Evolutionary conservation across 2,113 vertebrate genomes (phyloP), one percentile per base, ranked within the genome.

Genomic region (Xenopus laevis): DNA sequence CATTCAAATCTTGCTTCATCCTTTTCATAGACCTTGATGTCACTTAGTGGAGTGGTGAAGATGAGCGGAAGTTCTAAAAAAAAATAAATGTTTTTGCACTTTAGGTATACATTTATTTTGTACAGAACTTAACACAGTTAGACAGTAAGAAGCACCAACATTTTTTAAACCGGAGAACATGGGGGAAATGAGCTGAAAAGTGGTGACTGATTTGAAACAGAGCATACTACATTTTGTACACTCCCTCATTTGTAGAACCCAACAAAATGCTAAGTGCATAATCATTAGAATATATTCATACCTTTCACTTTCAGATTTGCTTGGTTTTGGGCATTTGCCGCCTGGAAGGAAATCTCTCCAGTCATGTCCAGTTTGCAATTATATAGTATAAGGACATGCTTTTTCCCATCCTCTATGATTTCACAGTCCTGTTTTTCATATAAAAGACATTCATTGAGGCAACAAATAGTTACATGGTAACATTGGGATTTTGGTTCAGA

Each of bases 281-380:
- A 68, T 4, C 11, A 13, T 13, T 50, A 50, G 47, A 50, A 50
- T 17, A 40, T 5, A 40, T 40, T 7, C 33, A 15, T 88, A 99
- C 97, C 97, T 96, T 98, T 99, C 46, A 99, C 96, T 95, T 97
- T 98, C 73, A 98, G 89, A 77, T 95, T 98, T 63, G 96, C 94
- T 74, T 93, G 87, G 55, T 94, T 98, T 79, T 94, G 98, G 77
- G 95, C 96, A 27, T 98, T 98, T 72, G 96, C 96, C 8, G 94
- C 97, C 23, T 93, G 92, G 87, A 97, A 98, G 62, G 86, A 90
- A 71, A 99, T 82, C 82, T 98, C 93, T 77, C 97, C 97, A 0
- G 95, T 91, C 89, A 94, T 96, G 73, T 92, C 91, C 68, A 98
- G 87, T 83, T 89, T 93, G 84, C 97, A 98, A 88, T 99, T 98